phyloP scores from a whole-genome alignment of 1,140 invertebrate genomes.

The Lerema accius region DNA sequence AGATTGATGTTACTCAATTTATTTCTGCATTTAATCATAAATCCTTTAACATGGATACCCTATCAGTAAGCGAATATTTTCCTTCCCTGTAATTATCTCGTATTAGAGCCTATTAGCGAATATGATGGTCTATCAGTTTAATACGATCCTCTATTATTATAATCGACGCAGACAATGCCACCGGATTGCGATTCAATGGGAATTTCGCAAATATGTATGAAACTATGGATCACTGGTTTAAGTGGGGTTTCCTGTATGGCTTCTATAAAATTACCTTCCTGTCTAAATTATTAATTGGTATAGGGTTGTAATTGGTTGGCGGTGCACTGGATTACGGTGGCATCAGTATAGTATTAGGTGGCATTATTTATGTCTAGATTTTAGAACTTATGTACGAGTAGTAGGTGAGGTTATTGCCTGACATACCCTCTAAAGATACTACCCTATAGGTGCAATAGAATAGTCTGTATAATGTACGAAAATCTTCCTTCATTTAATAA shows the following conservation, averaged over 20 bases:
- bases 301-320: too few relatives aligned
- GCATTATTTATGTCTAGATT: too few relatives aligned
- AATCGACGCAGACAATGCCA: slow-evolving; percentile 57
- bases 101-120: slow-evolving; percentile 60
- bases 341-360: too few relatives aligned
- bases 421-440: too few relatives aligned
- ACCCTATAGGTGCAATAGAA: too few relatives aligned
- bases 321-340: too few relatives aligned
- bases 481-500: neutral
- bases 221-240: neutral
- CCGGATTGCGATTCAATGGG: slow-evolving; percentile 39
- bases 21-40: slow-evolving; percentile 2
- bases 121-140: slow-evolving; percentile 58
- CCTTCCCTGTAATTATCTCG: slow-evolving; percentile 58
- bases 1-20: neutral
- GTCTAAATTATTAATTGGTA: neutral
- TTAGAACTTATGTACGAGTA: too few relatives aligned
- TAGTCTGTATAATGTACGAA: too few relatives aligned
- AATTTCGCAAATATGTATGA: slow-evolving; percentile 47
- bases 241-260: neutral
- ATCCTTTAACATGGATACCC: slow-evolving; percentile 9
- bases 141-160: slow-evolving; percentile 57
- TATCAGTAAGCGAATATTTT: slow-evolving; percentile 37
- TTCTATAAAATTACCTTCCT: neutral
- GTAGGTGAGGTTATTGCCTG: too few relatives aligned